A percentile compares a stretch with the other conserved stretches of the same genome.
Evolutionary conservation across 2,888 invertebrate genomes (phyloP).

Genomic region (Drosophila ezoana): DNA sequence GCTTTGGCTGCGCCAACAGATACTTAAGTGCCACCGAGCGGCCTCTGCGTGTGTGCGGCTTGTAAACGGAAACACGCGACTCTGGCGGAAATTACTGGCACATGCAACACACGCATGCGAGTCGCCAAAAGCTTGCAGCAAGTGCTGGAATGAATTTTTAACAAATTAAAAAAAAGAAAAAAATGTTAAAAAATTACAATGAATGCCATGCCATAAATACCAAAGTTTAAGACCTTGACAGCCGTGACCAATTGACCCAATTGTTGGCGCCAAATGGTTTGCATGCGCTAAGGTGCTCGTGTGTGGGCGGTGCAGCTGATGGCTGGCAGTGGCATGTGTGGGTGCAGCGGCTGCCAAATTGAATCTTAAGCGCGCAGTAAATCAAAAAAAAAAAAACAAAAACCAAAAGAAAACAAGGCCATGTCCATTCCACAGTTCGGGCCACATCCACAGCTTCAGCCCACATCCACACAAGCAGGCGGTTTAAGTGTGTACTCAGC

Average conservation of each 20-base stretch:
- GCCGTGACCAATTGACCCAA: slow-evolving; percentile 77
- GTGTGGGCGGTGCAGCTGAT: slow-evolving; percentile 11
- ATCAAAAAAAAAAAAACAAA: slow-evolving; percentile 19
- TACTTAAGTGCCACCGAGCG: slow-evolving; percentile 66
- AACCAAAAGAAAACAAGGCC: slow-evolving; percentile 30
- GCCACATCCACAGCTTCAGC: slow-evolving; percentile 4
- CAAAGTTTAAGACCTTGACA: slow-evolving; percentile 70
- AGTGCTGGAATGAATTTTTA: slow-evolving; percentile 42
- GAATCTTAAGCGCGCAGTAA: slow-evolving; percentile 60
- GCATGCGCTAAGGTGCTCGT: slow-evolving; percentile 53
- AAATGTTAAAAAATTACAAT: slow-evolving; percentile 58
- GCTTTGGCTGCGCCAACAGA: slow-evolving; percentile 45
- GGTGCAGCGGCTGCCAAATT: slow-evolving; percentile 51
- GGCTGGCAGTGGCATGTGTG: slow-evolving; percentile 2
- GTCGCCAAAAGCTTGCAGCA: slow-evolving; percentile 15
- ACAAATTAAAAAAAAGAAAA: slow-evolving; percentile 52
- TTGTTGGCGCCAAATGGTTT: slow-evolving; percentile 56
- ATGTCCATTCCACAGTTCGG: slow-evolving; percentile 19
- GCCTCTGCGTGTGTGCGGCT: slow-evolving; percentile 45
- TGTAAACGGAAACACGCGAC: slow-evolving; percentile 74
- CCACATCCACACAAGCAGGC: not conserved
- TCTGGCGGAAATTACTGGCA: slow-evolving; percentile 69
- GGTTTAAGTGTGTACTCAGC: slow-evolving; percentile 22
- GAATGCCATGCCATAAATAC: slow-evolving; percentile 72
- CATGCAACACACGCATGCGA: slow-evolving; percentile 67